A percentile compares a stretch with the other conserved stretches of the same genome.
These are phyloP conservation scores for Holothuria scabra DNA, from an alignment of 53 echinoderm and acorn worm genomes.

Conservation along the genomic window DNA sequence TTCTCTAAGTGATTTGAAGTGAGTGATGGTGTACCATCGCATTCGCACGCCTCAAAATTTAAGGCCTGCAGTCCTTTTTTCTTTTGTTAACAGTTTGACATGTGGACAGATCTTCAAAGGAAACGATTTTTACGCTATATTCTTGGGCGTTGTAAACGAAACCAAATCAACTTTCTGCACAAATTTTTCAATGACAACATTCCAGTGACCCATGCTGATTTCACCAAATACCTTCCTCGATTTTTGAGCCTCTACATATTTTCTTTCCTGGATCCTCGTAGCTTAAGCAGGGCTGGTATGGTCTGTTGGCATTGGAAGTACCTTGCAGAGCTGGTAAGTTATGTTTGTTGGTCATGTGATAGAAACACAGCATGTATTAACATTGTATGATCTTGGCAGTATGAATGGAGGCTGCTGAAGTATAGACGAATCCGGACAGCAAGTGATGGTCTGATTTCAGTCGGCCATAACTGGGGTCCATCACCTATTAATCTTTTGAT, in stretches of 20 bases:
- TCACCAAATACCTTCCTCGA: slow-evolving; percentile 82
- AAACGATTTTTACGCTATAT: slow-evolving; percentile 91
- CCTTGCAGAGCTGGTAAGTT: slow-evolving; percentile 82
- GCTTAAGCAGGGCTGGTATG: slow-evolving; percentile 83
- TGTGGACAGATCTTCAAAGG: slow-evolving; percentile 94
- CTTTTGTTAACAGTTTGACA: slow-evolving; percentile 76
- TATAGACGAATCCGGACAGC: too few species aligned
- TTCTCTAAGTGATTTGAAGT: too few species aligned
- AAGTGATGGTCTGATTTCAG: too few species aligned
- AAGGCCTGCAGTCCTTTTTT: too few species aligned
- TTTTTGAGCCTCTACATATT: slow-evolving; percentile 88
- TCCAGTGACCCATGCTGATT: slow-evolving; percentile 81
- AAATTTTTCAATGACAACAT: slow-evolving; percentile 80
- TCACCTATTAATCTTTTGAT: too few species aligned
- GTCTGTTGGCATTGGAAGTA: slow-evolving; percentile 99
- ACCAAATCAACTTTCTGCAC: slow-evolving; percentile 82
- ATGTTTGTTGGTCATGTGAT: too few species aligned
- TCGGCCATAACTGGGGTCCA: too few species aligned
- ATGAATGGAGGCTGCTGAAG: too few species aligned
- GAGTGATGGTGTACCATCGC: too few species aligned
- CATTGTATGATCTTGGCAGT: too few species aligned
- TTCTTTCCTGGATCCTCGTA: slow-evolving; percentile 93
- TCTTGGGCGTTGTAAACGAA: slow-evolving; percentile 72
- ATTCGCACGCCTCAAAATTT: too few species aligned
- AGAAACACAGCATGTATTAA: too few species aligned